Percentiles rank a stretch among this genome's conserved stretches.
Conservation (phyloP, 2,888 invertebrate genomes). For the Oeneis ivallda region DNA sequence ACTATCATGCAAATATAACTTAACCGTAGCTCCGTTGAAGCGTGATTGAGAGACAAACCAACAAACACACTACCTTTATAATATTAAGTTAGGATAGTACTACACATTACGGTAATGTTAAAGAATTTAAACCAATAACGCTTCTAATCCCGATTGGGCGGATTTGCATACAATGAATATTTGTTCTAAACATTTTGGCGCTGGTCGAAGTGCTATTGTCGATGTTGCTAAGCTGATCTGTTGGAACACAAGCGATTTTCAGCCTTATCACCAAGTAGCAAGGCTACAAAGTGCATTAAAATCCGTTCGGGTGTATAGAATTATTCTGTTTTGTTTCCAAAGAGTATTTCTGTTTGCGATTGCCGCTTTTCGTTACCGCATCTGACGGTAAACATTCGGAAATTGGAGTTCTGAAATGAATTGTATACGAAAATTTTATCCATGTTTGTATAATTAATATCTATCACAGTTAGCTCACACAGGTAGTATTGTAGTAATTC, state of each 20-base stretch:
- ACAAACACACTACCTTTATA: too few species aligned
- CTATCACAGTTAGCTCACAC: background rate
- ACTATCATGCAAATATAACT: too few species aligned
- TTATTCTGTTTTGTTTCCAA: constrained; percentile 40
- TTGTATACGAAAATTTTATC: constrained; percentile 38
- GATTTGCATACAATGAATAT: constrained; percentile 76
- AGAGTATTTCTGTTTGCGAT: constrained; percentile 42
- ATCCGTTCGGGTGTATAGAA: constrained; percentile 28
- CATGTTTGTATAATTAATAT: constrained; percentile 17
- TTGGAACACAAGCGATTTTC: constrained; percentile 44
- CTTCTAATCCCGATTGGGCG: constrained; percentile 65
- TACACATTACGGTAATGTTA: constrained; percentile 23
- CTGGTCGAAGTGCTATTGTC: constrained; percentile 58
- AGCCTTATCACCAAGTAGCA: constrained; percentile 43
- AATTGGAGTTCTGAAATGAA: constrained; percentile 43
- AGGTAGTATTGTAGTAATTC: too few species aligned
- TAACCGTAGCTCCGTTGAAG: too few species aligned
- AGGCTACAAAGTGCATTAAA: constrained; percentile 16
- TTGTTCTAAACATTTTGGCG: constrained; percentile 72
- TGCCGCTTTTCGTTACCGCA: constrained; percentile 42
- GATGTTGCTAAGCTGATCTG: constrained; percentile 49
- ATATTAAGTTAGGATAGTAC: too few species aligned
- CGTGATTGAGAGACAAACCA: too few species aligned
- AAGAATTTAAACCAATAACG: constrained; percentile 48
- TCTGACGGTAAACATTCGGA: constrained; percentile 43